Evolutionary conservation across 2,888 invertebrate genomes (phyloP), one percentile per base, ranked within the genome.

Genomic region (Scaptomyza caliginosa): DNA sequence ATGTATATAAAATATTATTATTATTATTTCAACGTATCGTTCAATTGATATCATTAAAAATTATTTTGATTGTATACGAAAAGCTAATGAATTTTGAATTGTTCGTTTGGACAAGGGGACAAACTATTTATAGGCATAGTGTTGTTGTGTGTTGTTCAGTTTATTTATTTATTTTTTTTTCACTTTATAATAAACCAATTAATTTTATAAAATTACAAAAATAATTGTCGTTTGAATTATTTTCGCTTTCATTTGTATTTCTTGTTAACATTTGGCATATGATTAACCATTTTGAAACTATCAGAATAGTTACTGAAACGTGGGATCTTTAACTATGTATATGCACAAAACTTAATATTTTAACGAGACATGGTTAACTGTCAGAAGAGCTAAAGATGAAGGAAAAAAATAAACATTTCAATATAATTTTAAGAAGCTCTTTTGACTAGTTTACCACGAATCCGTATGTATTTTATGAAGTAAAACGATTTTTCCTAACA

Each of bases 121-220:
- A 66, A 80, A 77, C 46, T 80, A 43, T 56, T 60, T 57, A 23
- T 65, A 60, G 55, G 6, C 57, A 42, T 46, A 55, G 34, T 63
- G 36, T 24, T 40, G 26, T n/a, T 45, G 58, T 17, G 40, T 65
- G 19, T 58, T 38, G 11, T 50, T 28, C n/a, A 16, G 30, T 66
- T 63, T 64, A 24, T 8, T 39, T 48, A 40, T 46, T 45, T 39
- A 40, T 7, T 48, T 62, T 40, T 48, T 5, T 30, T 13, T 30
- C 2, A 21, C 40, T 38, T 58, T 70, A 54, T 59, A 69, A 73
- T 80, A 86, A 75, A 67, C 57, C 69, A 82, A 82, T 78, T 73
- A 67, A 84, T 74, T 77, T 87, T 84, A 86, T 84, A 87, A 87
- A 87, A 84, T 87, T 84, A 87, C 88, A 84, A 84, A 84, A 84